Percentiles rank a stretch among this genome's conserved stretches.
Conservation (phyloP, 2,888 invertebrate species). For the Chrysolina americana region DNA sequence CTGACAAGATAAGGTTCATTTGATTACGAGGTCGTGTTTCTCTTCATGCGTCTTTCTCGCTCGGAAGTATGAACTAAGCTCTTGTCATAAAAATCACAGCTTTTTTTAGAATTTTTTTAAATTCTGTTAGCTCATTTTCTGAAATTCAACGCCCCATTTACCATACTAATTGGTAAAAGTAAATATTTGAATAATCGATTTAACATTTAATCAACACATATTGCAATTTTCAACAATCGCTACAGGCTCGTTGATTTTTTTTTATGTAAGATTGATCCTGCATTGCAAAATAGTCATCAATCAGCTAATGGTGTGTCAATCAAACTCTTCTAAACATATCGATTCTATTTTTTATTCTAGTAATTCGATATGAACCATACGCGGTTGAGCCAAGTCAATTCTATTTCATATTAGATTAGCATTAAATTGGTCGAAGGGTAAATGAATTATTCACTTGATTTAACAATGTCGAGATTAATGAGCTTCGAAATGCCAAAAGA, state of each 20-base stretch:
- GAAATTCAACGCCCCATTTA: background rate
- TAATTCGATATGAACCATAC: conserved; percentile 15
- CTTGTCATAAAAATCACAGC: background rate
- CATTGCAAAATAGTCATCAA: background rate
- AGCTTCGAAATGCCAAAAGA: conserved; percentile 36
- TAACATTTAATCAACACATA: background rate
- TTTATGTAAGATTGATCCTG: conserved; percentile 1
- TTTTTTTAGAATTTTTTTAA: background rate
- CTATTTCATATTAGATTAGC: conserved; percentile 33
- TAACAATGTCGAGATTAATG: conserved; percentile 39
- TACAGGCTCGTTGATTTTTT: background rate
- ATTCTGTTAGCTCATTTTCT: no score
- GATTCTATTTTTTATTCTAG: conserved; percentile 10
- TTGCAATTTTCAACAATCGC: background rate
- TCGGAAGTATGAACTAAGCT: no score
- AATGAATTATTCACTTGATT: conserved; percentile 36
- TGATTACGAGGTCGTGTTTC: no score
- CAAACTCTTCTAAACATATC: conserved; percentile 16
- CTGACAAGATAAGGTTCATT: no score
- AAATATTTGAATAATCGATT: background rate
- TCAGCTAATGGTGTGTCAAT: conserved; percentile 16
- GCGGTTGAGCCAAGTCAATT: conserved; percentile 18
- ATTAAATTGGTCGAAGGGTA: conserved; percentile 37
- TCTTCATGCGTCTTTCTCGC: no score
- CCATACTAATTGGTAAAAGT: background rate